Evolutionary conservation across 2,113 vertebrate species (phyloP), one percentile per base, ranked within the genome.

Genomic region (Albula goreensis): DNA sequence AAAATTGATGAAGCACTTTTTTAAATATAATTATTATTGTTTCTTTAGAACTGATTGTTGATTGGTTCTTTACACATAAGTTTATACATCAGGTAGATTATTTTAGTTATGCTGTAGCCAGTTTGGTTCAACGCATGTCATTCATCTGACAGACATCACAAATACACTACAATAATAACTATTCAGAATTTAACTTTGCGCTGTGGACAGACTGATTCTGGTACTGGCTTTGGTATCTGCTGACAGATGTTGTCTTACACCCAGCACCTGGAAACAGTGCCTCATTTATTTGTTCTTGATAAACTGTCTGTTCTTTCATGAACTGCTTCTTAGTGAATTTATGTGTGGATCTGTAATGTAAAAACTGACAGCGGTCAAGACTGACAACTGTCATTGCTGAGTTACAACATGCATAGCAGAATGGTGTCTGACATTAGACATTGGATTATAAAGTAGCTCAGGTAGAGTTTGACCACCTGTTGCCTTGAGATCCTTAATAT

Each of bases 321-420:
- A 84, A 82, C 80, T 78, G 60, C 85, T 81, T 88, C 79, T 79
- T 57, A 13, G 85, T 78, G 87, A 49, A 49, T 56, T 63, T 85
- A 19, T 91, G 88, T 89, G 88, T 88, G 66, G 63, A 66, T 87
- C 78, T 88, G 88, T 90, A 50, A 83, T 88, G 50, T 86, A 90
- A 74, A 70, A 87, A 84, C 53, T 89, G 86, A 70, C 66, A 88
- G 78, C 56, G 80, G 60, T 50, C 52, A 81, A 53, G 31, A n/a
- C 53, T 17, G 49, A 78, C 60, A 10, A 78, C 19, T 57, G 50
- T 83, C 70, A 83, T 86, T 83, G 83, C 60, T 74, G 48, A 78
- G 52, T 2, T 80, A 15, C 0, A 66, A 17, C 60, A 31, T 25
- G 78, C 15, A 60, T 84, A 53, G 25, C 70, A 50, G 77, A 50